Evolutionary conservation across 2,888 invertebrate species (phyloP).

Genomic region (Melolontha melolontha): DNA sequence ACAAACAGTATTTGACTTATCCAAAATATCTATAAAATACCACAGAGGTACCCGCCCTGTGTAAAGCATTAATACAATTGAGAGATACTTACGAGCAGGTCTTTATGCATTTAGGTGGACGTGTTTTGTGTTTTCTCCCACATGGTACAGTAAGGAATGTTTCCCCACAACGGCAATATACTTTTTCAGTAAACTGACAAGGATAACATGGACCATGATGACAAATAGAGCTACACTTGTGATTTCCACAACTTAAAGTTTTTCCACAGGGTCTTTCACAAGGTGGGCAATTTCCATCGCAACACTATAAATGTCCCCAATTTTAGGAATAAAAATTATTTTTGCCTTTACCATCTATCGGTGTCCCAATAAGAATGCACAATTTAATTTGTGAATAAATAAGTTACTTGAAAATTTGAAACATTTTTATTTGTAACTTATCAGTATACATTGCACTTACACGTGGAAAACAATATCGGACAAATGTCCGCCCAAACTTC

Average conservation of each 20-base stretch:
- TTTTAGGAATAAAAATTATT: too few relatives aligned
- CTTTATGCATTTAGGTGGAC: conserved; percentile 82
- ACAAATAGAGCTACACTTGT: conserved; percentile 85
- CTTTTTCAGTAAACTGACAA: conserved; percentile 77
- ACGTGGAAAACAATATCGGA: too few relatives aligned
- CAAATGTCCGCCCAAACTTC: too few relatives aligned
- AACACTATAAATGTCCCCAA: conserved; percentile 72
- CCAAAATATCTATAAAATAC: too few relatives aligned
- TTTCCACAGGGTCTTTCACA: conserved; percentile 89
- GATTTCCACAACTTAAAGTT: conserved; percentile 85
- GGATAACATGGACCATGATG: conserved; percentile 89
- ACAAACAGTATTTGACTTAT: too few relatives aligned
- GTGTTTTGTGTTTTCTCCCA: conserved; percentile 81
- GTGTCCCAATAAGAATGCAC: too few relatives aligned
- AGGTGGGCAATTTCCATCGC: conserved; percentile 84
- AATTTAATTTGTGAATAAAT: too few relatives aligned
- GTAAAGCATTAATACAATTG: not conserved
- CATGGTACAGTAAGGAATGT: conserved; percentile 87
- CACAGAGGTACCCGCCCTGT: too few relatives aligned
- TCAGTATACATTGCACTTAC: too few relatives aligned
- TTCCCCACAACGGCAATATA: conserved; percentile 84
- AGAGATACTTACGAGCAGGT: conserved; percentile 73
- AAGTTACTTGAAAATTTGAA: too few relatives aligned
- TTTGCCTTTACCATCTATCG: too few relatives aligned
- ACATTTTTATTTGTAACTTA: too few relatives aligned